Evolutionary conservation across 2,888 invertebrate species (phyloP), one percentile per base, ranked within the genome.

Genomic region (Sminthurinus aureus): DNA sequence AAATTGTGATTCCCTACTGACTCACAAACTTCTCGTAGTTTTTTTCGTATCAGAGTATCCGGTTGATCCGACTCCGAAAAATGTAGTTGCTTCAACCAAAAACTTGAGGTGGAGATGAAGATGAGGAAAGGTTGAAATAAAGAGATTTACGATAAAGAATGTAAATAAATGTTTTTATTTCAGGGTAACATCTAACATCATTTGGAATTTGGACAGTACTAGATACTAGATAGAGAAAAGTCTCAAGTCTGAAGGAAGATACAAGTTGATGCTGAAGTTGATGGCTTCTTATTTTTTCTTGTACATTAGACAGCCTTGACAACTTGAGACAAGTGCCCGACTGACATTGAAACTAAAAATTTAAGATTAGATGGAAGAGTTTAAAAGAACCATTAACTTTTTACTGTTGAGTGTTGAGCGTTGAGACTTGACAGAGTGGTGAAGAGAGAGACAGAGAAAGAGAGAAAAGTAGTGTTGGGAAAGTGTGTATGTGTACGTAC

Each of bases 371-470:
- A 58, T 3, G 18, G 2, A 15, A 2, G 58, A 58, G 58, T 69
- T 69, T 69, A 22, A n/a, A 69, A 69, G 22, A 71, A 71, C 71
- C 15, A 24, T 71, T 71, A 71, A 20, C 8, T 24, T 15, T 71
- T 9, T 71, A 71, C 13, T 13, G 71, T 22, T 2, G 71, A 24
- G 22, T 9, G 9, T 20, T 71, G 22, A 18, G 9, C 20, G 11
- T 71, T 52, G 8, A 13, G 52, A 52, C 24, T 22, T 67, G 18
- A 74, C 11, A 74, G 74, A 74, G 74, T 20, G n/a, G n/a, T 15
- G 24, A 38, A 75, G 75, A 75, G 75, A 50, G 75, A 75, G 75
- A 75, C 50, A 75, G 75, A 50, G 75, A 75, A 50, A 75, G 51
- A 75, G 51, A 75, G 75, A 74, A 22, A 26, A n/a, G 50, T 4